phyloP scores from a whole-genome alignment of 2,113 vertebrate species.

The Gila orcuttii region DNA sequence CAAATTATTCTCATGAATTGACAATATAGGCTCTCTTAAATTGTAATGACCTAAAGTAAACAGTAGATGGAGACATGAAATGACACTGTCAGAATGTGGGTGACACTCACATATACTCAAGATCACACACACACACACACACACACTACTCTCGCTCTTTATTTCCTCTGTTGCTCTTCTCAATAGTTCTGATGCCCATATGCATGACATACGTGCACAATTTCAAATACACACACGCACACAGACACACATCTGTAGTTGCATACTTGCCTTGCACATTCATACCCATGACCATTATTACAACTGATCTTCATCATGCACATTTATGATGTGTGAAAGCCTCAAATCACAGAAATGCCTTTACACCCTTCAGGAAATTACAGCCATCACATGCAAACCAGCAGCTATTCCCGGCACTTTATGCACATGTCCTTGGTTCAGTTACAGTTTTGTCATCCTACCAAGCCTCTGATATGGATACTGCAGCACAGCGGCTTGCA shows the following conservation, averaged over 20 bases:
- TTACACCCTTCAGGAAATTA: slow-evolving; percentile 40
- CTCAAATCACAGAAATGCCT: slow-evolving; percentile 45
- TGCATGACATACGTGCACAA: slow-evolving; percentile 18
- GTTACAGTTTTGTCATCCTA: slow-evolving; percentile 56
- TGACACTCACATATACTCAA: slow-evolving; percentile 60
- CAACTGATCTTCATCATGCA: slow-evolving; percentile 30
- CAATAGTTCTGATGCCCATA: neutral
- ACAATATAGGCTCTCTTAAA: slow-evolving; percentile 6
- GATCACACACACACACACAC: slow-evolving; percentile 49
- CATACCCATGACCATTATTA: slow-evolving; percentile 17
- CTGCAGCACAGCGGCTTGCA: slow-evolving; percentile 61
- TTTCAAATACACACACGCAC: neutral
- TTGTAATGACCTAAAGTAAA: slow-evolving; percentile 69
- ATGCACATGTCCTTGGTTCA: slow-evolving; percentile 34
- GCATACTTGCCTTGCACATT: neutral
- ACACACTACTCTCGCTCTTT: slow-evolving; percentile 1
- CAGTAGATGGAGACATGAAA: slow-evolving; percentile 77
- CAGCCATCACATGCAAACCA: slow-evolving; percentile 42
- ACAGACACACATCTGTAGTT: slow-evolving; percentile 11
- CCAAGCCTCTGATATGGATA: slow-evolving; percentile 55
- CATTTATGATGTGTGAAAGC: slow-evolving; percentile 20
- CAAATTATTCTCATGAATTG: neutral
- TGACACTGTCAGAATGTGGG: slow-evolving; percentile 61
- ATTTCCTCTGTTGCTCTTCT: slow-evolving; percentile 18
- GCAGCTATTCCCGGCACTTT: slow-evolving; percentile 44